Conservation (phyloP, 1,140 invertebrate species). For the Bombus superbus region DNA sequence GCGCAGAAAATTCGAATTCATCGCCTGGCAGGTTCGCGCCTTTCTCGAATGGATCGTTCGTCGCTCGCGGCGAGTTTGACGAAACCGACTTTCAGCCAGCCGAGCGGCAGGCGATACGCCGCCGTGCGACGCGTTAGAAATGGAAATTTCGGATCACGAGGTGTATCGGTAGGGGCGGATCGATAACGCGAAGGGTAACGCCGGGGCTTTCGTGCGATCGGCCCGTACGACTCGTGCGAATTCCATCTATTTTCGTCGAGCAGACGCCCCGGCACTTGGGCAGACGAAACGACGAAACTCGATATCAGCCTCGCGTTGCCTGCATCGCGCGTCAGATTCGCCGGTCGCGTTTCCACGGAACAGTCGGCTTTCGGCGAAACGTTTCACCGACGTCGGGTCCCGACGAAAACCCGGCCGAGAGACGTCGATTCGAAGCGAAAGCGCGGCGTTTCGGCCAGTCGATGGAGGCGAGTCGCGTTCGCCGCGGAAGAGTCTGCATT, state of each 20-base stretch:
- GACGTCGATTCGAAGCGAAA: background rate
- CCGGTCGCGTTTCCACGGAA: background rate
- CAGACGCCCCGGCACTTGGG: slow-evolving; percentile 57
- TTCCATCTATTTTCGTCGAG: slow-evolving; percentile 74
- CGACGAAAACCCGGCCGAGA: too few relatives aligned
- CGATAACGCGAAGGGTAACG: slow-evolving; percentile 58
- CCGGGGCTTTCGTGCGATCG: slow-evolving; percentile 71
- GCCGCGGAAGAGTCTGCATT: slow-evolving; percentile 6
- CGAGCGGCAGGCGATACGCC: too few relatives aligned
- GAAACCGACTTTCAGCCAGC: too few relatives aligned
- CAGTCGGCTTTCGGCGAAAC: background rate
- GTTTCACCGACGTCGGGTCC: background rate
- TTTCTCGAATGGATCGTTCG: too few relatives aligned
- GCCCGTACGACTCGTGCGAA: slow-evolving; percentile 73
- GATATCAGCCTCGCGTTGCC: slow-evolving; percentile 66
- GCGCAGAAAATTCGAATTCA: too few relatives aligned
- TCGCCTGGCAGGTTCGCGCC: too few relatives aligned
- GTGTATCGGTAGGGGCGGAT: slow-evolving; percentile 36
- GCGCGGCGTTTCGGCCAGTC: background rate
- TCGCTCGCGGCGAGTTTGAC: too few relatives aligned
- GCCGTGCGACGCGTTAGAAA: slow-evolving; percentile 1
- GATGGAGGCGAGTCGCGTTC: background rate
- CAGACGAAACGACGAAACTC: slow-evolving; percentile 68
- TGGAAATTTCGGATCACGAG: slow-evolving; percentile 25
- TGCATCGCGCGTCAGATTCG: background rate